These are phyloP conservation scores for Melanerpes aurifrons DNA, from an alignment of 2,113 vertebrate genomes.

Conservation along the genomic window DNA sequence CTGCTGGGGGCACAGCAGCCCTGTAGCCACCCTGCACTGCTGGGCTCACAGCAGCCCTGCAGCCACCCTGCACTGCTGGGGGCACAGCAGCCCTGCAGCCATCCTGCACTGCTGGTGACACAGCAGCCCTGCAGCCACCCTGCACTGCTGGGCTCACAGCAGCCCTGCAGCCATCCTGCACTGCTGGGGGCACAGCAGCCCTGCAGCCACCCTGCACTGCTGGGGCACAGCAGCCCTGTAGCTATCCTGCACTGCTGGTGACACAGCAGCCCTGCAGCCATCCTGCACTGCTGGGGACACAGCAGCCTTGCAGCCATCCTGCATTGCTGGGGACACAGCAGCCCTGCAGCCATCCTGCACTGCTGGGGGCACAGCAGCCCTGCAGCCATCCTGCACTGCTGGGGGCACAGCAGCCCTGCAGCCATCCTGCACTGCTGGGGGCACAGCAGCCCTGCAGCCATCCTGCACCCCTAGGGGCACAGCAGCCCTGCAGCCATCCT, in stretches of 20 bases:
- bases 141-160: fast-evolving
- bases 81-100: not conserved
- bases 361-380: not conserved
- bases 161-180: fast-evolving
- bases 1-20: too few species aligned
- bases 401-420: not conserved
- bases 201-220: fast-evolving
- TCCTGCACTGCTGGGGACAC: fast-evolving
- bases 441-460: not conserved
- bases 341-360: fast-evolving
- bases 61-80: fast-evolving
- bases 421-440: fast-evolving
- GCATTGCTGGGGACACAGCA: too few species aligned
- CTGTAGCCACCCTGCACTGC: fast-evolving
- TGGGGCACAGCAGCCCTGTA: not conserved
- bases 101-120: fast-evolving
- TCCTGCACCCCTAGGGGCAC: fast-evolving
- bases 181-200: too few species aligned
- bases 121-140: not conserved
- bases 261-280: not conserved
- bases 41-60: not conserved
- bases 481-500: fast-evolving
- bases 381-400: fast-evolving
- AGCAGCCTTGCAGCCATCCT: not conserved
- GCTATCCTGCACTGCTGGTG: fast-evolving